A percentile compares a stretch with the other conserved stretches of the same genome.
Conservation (phyloP, 2,888 invertebrate genomes). For the Emmelina monodactyla region DNA sequence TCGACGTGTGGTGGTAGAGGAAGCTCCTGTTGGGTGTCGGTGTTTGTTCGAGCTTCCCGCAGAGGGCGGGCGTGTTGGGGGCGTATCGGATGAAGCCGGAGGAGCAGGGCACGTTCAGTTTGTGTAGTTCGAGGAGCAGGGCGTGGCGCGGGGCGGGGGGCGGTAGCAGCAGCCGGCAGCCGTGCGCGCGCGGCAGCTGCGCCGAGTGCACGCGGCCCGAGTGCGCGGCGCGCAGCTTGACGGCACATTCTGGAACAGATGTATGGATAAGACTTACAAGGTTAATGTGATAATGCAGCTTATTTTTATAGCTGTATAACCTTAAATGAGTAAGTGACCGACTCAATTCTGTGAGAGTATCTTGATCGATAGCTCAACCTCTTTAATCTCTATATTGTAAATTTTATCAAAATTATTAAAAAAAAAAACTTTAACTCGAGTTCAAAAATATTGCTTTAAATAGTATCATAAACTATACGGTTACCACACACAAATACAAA, state of each 20-base stretch:
- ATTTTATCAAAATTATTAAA: no score
- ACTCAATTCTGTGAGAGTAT: no score
- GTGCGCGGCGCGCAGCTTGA: slow-evolving; percentile 48
- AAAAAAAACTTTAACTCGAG: no score
- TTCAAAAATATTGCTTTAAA: no score
- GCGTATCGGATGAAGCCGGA: slow-evolving; percentile 68
- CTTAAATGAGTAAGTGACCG: no score
- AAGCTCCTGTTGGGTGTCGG: slow-evolving; percentile 61
- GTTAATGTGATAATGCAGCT: no score
- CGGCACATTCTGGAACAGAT: slow-evolving; percentile 68
- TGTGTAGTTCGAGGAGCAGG: slow-evolving; percentile 70
- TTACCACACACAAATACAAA: no score
- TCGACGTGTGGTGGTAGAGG: slow-evolving; percentile 62
- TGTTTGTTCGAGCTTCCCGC: slow-evolving; percentile 77
- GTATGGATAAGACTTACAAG: no score
- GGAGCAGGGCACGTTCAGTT: slow-evolving; percentile 75
- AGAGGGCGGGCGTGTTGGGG: slow-evolving; percentile 58
- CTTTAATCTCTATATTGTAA: no score
- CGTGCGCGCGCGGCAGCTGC: slow-evolving; percentile 55
- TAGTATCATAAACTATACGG: no score
- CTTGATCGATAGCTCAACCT: no score
- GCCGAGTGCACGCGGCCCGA: slow-evolving; percentile 59
- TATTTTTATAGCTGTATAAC: no score
- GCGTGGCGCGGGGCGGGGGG: slow-evolving; percentile 52
- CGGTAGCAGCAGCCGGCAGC: slow-evolving; percentile 66